phyloP scores from a whole-genome alignment of 2,888 invertebrate genomes.

The Parelbella ahira region DNA sequence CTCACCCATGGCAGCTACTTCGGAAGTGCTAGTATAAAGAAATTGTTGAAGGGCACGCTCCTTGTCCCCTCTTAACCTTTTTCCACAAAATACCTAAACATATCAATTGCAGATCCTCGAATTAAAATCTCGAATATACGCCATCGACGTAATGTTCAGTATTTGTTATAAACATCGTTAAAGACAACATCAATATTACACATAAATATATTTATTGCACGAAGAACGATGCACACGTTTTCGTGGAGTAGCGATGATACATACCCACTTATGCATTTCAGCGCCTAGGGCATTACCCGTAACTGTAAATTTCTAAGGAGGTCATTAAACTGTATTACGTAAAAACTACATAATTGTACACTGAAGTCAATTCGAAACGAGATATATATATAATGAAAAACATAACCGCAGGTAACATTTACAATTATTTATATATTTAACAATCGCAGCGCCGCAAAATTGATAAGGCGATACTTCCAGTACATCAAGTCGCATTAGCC shows the following conservation, averaged over 20 bases:
- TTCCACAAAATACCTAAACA: no score
- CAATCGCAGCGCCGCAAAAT: slow-evolving; percentile 41
- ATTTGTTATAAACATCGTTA: no score
- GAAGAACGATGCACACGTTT: not conserved
- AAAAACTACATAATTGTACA: slow-evolving; percentile 1
- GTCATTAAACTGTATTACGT: slow-evolving; percentile 11
- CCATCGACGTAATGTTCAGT: no score
- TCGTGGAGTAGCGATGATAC: slow-evolving; percentile 1
- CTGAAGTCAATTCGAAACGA: slow-evolving; percentile 1
- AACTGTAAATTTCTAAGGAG: slow-evolving; percentile 14
- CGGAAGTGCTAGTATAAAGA: no score
- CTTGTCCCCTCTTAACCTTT: no score
- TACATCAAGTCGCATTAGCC: slow-evolving; percentile 71
- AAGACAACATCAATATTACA: no score
- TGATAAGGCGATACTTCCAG: slow-evolving; percentile 42
- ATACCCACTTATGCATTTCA: slow-evolving; percentile 15
- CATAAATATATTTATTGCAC: no score
- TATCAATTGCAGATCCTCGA: no score
- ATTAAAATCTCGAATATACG: no score
- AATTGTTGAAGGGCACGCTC: no score
- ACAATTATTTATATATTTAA: slow-evolving; percentile 23
- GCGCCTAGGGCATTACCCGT: slow-evolving; percentile 7
- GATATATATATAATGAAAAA: slow-evolving; percentile 2
- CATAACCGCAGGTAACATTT: slow-evolving; percentile 21
- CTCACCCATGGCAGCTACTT: no score